Base-by-base conservation (phyloP, 2,797 vertebrate genomes). In the Triplophysa yarkandensis region DNA sequence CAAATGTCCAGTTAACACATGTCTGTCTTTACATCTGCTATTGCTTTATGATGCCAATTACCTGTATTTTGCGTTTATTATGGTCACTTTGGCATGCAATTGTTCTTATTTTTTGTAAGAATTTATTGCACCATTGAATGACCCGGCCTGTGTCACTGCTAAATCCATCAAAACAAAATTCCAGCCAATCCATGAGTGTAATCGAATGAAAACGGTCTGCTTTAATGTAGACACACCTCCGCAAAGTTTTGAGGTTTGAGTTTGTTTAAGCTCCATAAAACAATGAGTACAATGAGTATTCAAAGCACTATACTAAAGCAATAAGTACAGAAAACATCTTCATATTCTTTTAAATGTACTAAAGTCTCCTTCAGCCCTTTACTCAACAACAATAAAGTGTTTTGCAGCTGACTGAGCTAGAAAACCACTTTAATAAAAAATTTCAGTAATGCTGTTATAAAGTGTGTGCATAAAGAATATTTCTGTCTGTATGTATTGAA, bases 141-240 rank as follows among this genome's bases (percentile, higher is more conserved):
- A n/a, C 39, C 67, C 23, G 28, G 41, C 62, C 28, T 43, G 36
- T 57, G 50, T 57, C 36, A 52, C 4, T 36, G 39, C 54, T 48
- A 43, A 28, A 58, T 58, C 39, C 71, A 64, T 55, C 58, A 77
- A 72, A 79, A 76, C 66, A 79, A 70, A 81, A 77, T 76, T 81
- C 69, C 60, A 61, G 46, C 67, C 77, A 39, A 74, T 77, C 69
- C 48, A 16, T 27, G 44, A 30, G 52, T 43, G 57, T 73, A 69
- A 77, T 57, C 50, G 25, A 57, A 69, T 39, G 21, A 43, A 34
- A 50, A 19, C 19, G 25, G 43, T 70, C 25, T 36, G 9, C 44
- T 30, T 11, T 52, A 44, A 71, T 46, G 28, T 60, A n/a, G n/a
- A 57, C 19, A 17, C 41, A 34, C n/a, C 14, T 39, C 46, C 19